Evolutionary conservation across 2,797 vertebrate species (phyloP), one percentile per base, ranked within the genome.

Genomic region (Phataginus tricuspis): DNA sequence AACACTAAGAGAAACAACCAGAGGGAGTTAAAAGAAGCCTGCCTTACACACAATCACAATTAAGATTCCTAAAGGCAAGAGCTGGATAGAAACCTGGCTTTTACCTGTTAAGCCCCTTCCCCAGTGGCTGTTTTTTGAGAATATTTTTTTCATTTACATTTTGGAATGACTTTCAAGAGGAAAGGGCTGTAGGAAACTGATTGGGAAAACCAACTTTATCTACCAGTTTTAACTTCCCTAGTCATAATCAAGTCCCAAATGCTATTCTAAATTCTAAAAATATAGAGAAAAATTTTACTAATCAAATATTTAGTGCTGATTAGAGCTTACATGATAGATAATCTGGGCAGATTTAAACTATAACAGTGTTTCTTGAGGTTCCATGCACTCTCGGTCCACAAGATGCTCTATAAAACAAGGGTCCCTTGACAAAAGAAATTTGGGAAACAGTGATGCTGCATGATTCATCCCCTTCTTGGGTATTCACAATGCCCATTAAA

Each of bases 241-340:
- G 29, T 61, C 45, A 64, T 79, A 63, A 85, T 53, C 59, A 57
- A 74, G 23, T 93, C 74, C 49, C 66, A 34, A 57, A 80, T 79
- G 74, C 61, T 89, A 23, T 78, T 80, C 53, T 93, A 15, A 86
- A 89, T 96, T 87, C 61, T 77, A 85, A 68, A 92, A 87, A 72
- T 66, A 82, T 23, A 86, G 42, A 34, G 64, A 49, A 15, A 77
- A 9, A 66, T 97, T 92, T 96, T 92, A 69, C 53, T 83, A 83
- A 91, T 90, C 86, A 91, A 61, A 72, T 87, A 53, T 66, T 74
- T 88, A 86, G 83, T 66, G 34, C 15, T 79, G 37, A 75, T 86
- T 64, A 86, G 69, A 66, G 13, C 14, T 69, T 49, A 83, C 15
- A 5, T 19, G 69, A 61, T 63, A 85, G 74, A 61, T 63, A 85